These are phyloP conservation scores for Mercenaria mercenaria DNA, from an alignment of 1,140 invertebrate species.

Conservation along the genomic window DNA sequence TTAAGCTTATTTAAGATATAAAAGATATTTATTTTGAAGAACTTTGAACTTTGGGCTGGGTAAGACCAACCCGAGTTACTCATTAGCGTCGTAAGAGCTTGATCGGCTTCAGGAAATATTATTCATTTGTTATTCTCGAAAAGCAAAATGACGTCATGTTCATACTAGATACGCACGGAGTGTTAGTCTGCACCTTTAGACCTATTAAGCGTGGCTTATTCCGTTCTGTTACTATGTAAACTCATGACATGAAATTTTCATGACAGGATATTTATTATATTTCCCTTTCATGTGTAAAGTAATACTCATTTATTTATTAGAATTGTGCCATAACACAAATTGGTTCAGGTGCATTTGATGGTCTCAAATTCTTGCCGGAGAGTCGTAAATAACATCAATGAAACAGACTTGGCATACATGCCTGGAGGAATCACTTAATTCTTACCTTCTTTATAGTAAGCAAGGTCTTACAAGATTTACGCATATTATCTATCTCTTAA, in stretches of 20 bases:
- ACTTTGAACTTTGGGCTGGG: too few relatives aligned
- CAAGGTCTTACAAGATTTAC: too few relatives aligned
- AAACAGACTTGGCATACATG: background rate
- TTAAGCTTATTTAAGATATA: too few relatives aligned
- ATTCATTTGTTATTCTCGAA: too few relatives aligned
- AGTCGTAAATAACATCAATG: background rate
- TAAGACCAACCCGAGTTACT: too few relatives aligned
- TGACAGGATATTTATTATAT: background rate
- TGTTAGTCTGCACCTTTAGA: background rate
- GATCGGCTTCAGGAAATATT: too few relatives aligned
- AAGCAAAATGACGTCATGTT: too few relatives aligned
- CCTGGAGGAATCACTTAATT: background rate
- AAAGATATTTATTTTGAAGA: too few relatives aligned
- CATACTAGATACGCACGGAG: too few relatives aligned
- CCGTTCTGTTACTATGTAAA: background rate
- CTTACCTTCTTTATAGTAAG: background rate
- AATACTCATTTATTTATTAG: background rate
- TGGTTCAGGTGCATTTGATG: slow-evolving; percentile 2
- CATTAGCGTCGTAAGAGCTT: too few relatives aligned
- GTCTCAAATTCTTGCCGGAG: background rate
- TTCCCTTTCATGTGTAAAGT: slow-evolving; percentile 3
- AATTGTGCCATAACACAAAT: background rate
- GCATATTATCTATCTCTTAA: too few relatives aligned
- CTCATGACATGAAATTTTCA: slow-evolving; percentile 22
- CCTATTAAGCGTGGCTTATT: background rate